phyloP scores from a whole-genome alignment of 2,888 invertebrate species.

The Cyrtodaria siliqua region DNA sequence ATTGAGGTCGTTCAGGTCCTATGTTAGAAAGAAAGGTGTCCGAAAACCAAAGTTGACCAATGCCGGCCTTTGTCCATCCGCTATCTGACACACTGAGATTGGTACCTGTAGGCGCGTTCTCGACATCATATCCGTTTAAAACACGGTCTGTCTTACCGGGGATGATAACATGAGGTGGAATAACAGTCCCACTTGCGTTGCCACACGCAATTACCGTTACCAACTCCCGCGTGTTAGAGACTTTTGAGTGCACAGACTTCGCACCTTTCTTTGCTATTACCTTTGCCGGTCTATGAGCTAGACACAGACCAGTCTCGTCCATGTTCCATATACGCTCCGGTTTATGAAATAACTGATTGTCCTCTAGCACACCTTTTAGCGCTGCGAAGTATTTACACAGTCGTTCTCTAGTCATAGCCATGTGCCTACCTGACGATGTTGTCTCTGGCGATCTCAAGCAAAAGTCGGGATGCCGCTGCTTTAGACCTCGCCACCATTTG shows the following conservation, averaged over 20 bases:
- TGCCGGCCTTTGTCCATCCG: slow-evolving; percentile 31
- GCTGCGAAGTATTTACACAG: slow-evolving; percentile 21
- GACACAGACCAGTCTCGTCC: slow-evolving; percentile 8
- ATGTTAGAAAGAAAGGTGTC: slow-evolving; percentile 34
- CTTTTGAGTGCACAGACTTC: slow-evolving; percentile 40
- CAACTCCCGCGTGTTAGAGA: slow-evolving; percentile 15
- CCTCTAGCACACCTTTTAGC: no score
- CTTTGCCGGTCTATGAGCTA: no score
- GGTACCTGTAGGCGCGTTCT: slow-evolving; percentile 13
- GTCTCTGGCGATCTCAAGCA: slow-evolving; percentile 38
- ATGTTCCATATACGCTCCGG: slow-evolving; percentile 3
- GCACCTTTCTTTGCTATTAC: no score
- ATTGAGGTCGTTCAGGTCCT: slow-evolving; percentile 24
- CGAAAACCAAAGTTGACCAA: slow-evolving; percentile 19
- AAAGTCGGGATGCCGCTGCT: slow-evolving; percentile 20
- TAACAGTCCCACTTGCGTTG: slow-evolving; percentile 33
- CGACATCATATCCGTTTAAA: slow-evolving; percentile 16
- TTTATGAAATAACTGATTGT: no score
- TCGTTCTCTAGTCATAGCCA: slow-evolving; percentile 35
- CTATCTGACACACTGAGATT: slow-evolving; percentile 14
- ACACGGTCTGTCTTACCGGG: slow-evolving; percentile 43
- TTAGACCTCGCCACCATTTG: slow-evolving; percentile 35
- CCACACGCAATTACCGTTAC: slow-evolving; percentile 50
- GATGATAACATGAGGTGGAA: slow-evolving; percentile 52
- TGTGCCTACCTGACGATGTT: slow-evolving; percentile 23